Evolutionary conservation across 2,113 vertebrate species (phyloP).

Genomic region (Patagioenas fasciata): DNA sequence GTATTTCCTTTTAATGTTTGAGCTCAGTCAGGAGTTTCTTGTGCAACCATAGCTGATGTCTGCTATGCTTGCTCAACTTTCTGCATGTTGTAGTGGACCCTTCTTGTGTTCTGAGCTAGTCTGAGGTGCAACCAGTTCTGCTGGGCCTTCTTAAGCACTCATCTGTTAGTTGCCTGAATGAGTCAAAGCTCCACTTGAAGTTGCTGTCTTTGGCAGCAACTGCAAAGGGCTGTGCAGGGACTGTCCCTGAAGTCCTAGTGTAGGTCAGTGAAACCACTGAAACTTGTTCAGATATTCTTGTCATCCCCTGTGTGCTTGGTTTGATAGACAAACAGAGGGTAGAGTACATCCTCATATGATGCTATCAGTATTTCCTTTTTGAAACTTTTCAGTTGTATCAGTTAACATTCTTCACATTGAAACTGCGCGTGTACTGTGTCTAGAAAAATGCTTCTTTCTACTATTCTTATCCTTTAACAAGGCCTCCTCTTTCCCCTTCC

Average conservation of each 20-base stretch:
- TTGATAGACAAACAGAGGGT: not conserved
- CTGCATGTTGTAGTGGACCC: not conserved
- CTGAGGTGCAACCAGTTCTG: not conserved
- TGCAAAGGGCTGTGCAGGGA: not conserved
- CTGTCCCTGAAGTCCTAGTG: not conserved
- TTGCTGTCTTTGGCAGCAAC: not conserved
- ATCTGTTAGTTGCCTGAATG: not conserved
- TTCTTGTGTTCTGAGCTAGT: not conserved
- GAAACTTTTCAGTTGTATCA: not conserved
- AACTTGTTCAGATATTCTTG: not conserved
- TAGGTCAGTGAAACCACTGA: not conserved
- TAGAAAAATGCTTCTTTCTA: not conserved
- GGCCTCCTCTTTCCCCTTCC: not conserved
- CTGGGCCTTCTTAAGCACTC: not conserved
- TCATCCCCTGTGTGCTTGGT: not conserved
- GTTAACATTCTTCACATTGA: not conserved
- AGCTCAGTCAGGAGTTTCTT: not conserved
- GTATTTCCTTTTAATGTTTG: not conserved
- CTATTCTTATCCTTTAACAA: not conserved
- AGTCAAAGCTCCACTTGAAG: not conserved
- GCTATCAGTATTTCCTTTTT: not conserved
- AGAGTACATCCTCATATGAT: not conserved
- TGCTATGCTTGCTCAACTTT: not conserved
- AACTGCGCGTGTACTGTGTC: not conserved
- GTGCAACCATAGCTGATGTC: not conserved